Evolutionary conservation across 92 coral and sea anemone species (phyloP).

Genomic region (Micromussa lordhowensis): DNA sequence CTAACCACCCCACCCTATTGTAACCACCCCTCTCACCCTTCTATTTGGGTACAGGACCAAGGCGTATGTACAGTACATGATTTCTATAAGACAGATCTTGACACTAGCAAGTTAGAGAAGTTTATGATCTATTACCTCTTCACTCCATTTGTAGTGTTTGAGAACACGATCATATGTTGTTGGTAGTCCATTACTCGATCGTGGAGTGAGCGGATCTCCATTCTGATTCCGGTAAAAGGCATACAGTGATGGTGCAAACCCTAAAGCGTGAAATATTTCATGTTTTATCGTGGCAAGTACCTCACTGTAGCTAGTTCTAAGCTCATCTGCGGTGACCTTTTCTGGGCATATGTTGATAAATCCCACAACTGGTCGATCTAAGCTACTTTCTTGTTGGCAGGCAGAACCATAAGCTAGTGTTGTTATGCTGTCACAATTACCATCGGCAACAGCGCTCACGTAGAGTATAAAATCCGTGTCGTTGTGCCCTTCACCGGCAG

Average conservation of each 20-base stretch:
- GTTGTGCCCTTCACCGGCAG: slow-evolving; percentile 67
- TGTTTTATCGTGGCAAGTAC: slow-evolving; percentile 91
- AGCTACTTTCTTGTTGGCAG: slow-evolving; percentile 83
- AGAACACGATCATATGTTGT: background rate
- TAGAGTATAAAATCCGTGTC: slow-evolving; percentile 88
- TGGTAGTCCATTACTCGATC: slow-evolving; percentile 75
- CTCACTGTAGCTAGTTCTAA: slow-evolving; percentile 55
- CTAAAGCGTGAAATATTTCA: slow-evolving; percentile 95
- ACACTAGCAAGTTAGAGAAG: background rate
- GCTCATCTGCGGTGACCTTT: slow-evolving; percentile 60
- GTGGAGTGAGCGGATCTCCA: slow-evolving; percentile 83
- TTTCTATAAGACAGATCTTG: background rate
- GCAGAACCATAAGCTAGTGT: slow-evolving; percentile 88
- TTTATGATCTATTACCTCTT: slow-evolving; percentile 63
- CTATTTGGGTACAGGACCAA: too few species aligned
- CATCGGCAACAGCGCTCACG: slow-evolving; percentile 63
- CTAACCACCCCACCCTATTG: too few species aligned
- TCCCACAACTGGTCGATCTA: slow-evolving; percentile 98
- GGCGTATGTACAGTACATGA: too few species aligned
- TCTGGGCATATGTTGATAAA: slow-evolving; percentile 86
- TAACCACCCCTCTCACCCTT: too few species aligned
- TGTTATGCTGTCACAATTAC: slow-evolving; percentile 53
- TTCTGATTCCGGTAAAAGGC: slow-evolving; percentile 79
- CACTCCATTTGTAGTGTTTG: slow-evolving; percentile 69
- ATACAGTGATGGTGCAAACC: slow-evolving; percentile 88